A percentile compares a stretch with the other conserved stretches of the same genome.
These are phyloP conservation scores for Trilocha varians DNA, from an alignment of 2,888 invertebrate species.

Conservation along the genomic window DNA sequence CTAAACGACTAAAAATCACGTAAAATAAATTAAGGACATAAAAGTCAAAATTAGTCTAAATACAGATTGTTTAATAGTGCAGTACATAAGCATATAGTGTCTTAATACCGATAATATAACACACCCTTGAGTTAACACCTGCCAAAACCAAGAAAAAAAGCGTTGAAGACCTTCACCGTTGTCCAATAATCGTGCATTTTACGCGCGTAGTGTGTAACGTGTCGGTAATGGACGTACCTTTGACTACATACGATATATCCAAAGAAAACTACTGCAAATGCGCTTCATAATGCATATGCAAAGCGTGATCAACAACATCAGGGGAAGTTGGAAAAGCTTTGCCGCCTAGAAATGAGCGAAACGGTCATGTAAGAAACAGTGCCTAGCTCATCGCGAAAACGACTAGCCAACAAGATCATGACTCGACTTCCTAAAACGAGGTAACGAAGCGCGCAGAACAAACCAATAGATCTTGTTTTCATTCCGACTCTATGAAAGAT, in stretches of 20 bases:
- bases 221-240: constrained; percentile 73
- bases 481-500: constrained; percentile 15
- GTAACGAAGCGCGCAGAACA: constrained; percentile 2
- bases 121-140: too few relatives aligned
- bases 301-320: constrained; percentile 75
- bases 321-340: constrained; percentile 73
- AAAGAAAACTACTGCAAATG: constrained; percentile 75
- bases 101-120: too few relatives aligned
- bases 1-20: too few relatives aligned
- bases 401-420: constrained; percentile 24
- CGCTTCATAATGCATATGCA: constrained; percentile 75
- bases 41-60: too few relatives aligned
- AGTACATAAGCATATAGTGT: too few relatives aligned
- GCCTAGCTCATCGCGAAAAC: constrained; percentile 18
- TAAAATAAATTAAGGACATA: too few relatives aligned
- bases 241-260: constrained; percentile 74
- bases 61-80: too few relatives aligned
- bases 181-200: constrained; percentile 46
- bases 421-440: constrained; percentile 18
- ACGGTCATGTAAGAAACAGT: constrained; percentile 50
- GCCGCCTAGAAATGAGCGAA: constrained; percentile 73
- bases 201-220: constrained; percentile 50
- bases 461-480: constrained; percentile 10
- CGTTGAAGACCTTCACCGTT: constrained; percentile 44
- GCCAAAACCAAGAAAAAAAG: background rate